Conservation (phyloP, 2,888 invertebrate genomes). For the Scaptomyza tumidula region DNA sequence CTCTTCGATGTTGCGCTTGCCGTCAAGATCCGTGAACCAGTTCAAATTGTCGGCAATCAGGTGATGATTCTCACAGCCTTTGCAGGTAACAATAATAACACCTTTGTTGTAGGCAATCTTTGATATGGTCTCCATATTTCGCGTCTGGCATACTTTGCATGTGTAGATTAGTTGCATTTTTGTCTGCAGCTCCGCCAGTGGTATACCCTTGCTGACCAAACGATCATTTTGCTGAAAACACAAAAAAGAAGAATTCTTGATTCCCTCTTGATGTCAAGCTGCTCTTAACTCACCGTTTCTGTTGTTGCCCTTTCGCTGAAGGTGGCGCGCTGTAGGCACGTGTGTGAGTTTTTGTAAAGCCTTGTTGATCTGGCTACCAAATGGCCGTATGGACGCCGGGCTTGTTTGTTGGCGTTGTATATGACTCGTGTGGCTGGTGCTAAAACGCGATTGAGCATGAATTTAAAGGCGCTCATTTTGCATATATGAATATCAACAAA, state of each 20-base stretch:
- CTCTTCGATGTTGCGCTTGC: slow-evolving; percentile 94
- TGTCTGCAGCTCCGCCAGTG: slow-evolving; percentile 82
- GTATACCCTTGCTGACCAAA: slow-evolving; percentile 48
- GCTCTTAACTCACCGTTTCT: slow-evolving; percentile 26
- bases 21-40: slow-evolving; percentile 94
- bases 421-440: neutral
- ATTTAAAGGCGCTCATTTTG: slow-evolving; percentile 49
- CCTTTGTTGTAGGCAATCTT: slow-evolving; percentile 94
- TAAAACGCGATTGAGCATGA: slow-evolving; percentile 37
- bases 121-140: slow-evolving; percentile 92
- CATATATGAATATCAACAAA: slow-evolving; percentile 10
- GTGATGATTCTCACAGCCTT: slow-evolving; percentile 94
- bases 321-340: slow-evolving; percentile 30
- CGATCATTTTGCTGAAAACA: slow-evolving; percentile 38
- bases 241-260: neutral
- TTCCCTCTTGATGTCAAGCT: too few relatives aligned
- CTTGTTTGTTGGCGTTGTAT: neutral
- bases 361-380: slow-evolving; percentile 33
- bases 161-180: slow-evolving; percentile 92
- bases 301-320: slow-evolving; percentile 29
- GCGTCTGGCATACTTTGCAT: slow-evolving; percentile 93
- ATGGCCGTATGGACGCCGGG: slow-evolving; percentile 33
- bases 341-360: slow-evolving; percentile 39
- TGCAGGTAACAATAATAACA: slow-evolving; percentile 95
- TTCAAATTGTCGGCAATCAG: slow-evolving; percentile 98